Percentiles rank a stretch among this genome's conserved stretches.
Evolutionary conservation across 2,888 invertebrate species (phyloP).

Genomic region (Loripinus fragilis): DNA sequence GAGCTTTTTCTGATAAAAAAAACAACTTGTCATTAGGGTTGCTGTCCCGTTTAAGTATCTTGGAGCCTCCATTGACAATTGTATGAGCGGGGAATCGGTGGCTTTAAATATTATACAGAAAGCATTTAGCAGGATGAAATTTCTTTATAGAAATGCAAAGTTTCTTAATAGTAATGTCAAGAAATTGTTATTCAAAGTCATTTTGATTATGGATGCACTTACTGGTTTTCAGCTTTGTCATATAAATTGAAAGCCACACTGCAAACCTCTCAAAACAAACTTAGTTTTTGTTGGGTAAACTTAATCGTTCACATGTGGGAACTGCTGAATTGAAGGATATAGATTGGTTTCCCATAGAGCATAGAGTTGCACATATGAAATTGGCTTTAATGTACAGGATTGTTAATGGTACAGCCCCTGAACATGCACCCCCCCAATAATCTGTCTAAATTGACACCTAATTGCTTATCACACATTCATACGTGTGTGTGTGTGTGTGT

Average conservation of each 20-base stretch:
- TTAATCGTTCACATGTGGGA: neutral
- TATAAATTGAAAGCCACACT: neutral
- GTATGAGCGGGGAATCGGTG: neutral
- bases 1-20: too few relatives aligned
- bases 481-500: too few relatives aligned
- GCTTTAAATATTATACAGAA: slow-evolving; percentile 2
- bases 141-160: neutral
- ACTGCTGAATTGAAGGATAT: neutral
- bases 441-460: too few relatives aligned
- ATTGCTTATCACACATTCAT: too few relatives aligned
- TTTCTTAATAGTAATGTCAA: neutral
- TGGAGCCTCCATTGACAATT: neutral
- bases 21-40: too few relatives aligned
- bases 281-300: neutral
- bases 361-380: neutral
- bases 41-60: neutral
- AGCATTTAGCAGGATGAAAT: neutral
- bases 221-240: neutral
- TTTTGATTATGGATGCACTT: neutral
- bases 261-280: neutral
- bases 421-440: too few relatives aligned
- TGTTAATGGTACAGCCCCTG: neutral
- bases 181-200: neutral
- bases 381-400: neutral
- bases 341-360: neutral